Evolutionary conservation across 1,140 invertebrate genomes (phyloP), one percentile per base, ranked within the genome.

Genomic region (Dryas iulia): DNA sequence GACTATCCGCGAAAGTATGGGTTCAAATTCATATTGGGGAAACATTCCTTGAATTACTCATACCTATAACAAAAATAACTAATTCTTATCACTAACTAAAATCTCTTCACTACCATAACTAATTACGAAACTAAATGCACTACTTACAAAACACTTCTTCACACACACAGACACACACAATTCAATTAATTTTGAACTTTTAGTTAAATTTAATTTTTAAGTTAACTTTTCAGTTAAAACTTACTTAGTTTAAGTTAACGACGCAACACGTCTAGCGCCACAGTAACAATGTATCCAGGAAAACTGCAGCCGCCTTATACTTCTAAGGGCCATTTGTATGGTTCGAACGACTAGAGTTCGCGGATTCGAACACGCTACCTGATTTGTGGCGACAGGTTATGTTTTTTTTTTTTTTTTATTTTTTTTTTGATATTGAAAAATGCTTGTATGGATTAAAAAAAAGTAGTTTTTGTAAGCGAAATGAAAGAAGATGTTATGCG

Each of bases 241-340:
- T 47, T 47, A 47, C 39, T 18, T 47, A 18, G 39, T 6, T 47
- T 47, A 7, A 47, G 39, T 2, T 47, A 18, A 47, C 39, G 39
- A 47, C 39, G 39, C 39, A n/a, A 3, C 39, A 18, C 12, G 39
- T 47, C 65, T 66, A 66, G 47, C 28, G 53, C 62, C 35, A 57
- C 54, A 31, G 26, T 28, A 39, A 61, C 69, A 71, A 71, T 69
- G 54, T 31, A 7, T 60, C 52, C 69, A 71, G 69, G 69, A 66
- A 71, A 64, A 66, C 47, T 63, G 61, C 35, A 58, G 18, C 33
- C 26, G 18, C 33, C 26, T 31, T 35, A 33, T 30, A 53, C 24
- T 57, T 30, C 62, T 63, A 70, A 70, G 62, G 68, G 62, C 57
- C 63, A 71, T 71, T 60, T 59, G 63, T 71, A 65, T 60, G 53